Base-by-base conservation (phyloP, 2,113 vertebrate species). In the Saiga tatarica region DNA sequence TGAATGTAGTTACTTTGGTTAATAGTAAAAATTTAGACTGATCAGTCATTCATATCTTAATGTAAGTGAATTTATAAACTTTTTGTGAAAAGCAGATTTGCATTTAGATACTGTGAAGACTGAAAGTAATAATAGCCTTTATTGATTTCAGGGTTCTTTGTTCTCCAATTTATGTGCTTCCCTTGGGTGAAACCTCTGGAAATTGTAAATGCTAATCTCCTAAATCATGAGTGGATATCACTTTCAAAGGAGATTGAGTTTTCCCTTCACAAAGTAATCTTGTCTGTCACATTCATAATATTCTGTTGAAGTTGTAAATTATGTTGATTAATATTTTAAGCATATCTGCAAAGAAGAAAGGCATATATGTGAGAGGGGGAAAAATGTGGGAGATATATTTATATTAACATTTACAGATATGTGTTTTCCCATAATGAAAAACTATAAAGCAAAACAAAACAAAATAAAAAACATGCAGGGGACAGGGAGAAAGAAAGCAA, bases 1-100 rank as follows among this genome's bases (percentile, higher is more conserved):
- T 95, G 84, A 93, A 74, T 45, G 25, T 82, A 36, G 23, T 87
- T 90, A 42, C 30, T 3, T 21, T 67, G 30, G 5, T 2, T 74
- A 13, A 57, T 9, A 50, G 10, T 25, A 95, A 97, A 97, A 90
- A 50, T 89, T 79, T 82, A 78, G 59, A 57, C 79, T 67, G 33
- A 28, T 39, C 60, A 67, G n/a, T 95, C 64, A 93, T 81, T 60
- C 28, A 74, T 74, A 79, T 11, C 17, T 92, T 39, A 10, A 19
- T 7, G 1, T 57, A 87, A 92, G 23, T 50, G 28, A 95, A 67
- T 86, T 47, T 86, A 57, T 42, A 86, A 91, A 59, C 3, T 25
- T 28, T 78, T 81, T 42, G 19, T 11, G 71, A 67, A 42, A 42
- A 89, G 19, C 23, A 52, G 33, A 55, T 85, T 76, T 96, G 30